These are phyloP conservation scores for Cnemophilus loriae DNA, from an alignment of 2,113 vertebrate genomes.

Conservation along the genomic window DNA sequence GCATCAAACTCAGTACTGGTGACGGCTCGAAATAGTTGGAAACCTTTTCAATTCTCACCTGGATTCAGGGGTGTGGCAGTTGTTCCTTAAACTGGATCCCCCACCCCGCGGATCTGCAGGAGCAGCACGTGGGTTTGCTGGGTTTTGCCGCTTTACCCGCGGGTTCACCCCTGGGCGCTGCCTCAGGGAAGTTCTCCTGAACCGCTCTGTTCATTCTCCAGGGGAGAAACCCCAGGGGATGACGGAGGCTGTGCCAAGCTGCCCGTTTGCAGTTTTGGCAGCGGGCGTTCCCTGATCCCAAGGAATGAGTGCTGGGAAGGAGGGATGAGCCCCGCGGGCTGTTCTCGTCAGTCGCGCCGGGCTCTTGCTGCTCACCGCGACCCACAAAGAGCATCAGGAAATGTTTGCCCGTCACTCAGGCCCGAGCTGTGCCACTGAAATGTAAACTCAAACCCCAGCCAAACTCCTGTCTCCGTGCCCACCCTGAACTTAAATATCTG, in stretches of 20 bases:
- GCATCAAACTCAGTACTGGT: neutral
- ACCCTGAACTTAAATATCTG: constrained; percentile 3
- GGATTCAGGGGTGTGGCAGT: neutral
- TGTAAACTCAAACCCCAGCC: neutral
- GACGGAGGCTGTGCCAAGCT: neutral
- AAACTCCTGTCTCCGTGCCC: neutral
- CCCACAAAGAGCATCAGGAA: neutral
- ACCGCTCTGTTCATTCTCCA: neutral
- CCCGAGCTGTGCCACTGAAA: neutral
- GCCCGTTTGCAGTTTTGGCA: neutral
- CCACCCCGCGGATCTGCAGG: neutral
- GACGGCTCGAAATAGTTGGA: neutral
- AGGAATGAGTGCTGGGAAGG: neutral
- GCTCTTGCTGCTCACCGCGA: fast-evolving
- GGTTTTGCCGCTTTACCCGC: neutral
- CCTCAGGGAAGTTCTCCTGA: neutral
- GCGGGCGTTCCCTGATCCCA: neutral
- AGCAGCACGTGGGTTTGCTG: neutral
- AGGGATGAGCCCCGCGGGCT: neutral
- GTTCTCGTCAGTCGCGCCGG: neutral
- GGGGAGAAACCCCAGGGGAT: neutral
- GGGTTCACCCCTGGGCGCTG: neutral
- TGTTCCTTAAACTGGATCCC: neutral
- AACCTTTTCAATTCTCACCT: neutral
- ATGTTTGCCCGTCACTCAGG: neutral